phyloP scores from a whole-genome alignment of 1,140 invertebrate species.

The Phymastichus coffea region DNA sequence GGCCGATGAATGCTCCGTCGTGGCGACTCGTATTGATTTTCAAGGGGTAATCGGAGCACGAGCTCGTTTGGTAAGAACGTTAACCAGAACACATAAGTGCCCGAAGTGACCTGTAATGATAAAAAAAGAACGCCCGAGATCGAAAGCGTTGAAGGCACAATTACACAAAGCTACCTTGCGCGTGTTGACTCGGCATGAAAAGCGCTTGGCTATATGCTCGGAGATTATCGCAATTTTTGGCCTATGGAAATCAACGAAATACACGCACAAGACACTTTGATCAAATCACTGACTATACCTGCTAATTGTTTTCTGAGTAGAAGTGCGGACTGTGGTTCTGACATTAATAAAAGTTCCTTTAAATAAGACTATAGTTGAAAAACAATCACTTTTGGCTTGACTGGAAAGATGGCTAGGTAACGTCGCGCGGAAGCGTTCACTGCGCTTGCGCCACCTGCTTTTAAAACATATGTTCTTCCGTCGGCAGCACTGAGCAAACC shows the following conservation, averaged over 20 bases:
- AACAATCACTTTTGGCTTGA: slow-evolving; percentile 56
- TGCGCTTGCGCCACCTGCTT: slow-evolving; percentile 48
- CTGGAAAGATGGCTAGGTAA: slow-evolving; percentile 55
- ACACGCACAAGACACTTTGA: background rate
- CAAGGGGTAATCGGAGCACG: slow-evolving; percentile 45
- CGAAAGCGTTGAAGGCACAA: too few relatives aligned
- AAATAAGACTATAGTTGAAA: slow-evolving; percentile 57
- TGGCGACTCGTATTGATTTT: slow-evolving; percentile 52
- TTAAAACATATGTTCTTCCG: slow-evolving; percentile 56
- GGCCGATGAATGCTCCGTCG: too few relatives aligned
- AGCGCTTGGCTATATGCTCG: background rate
- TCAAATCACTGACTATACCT: slow-evolving; percentile 61
- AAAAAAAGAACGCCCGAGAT: background rate
- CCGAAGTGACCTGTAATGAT: too few relatives aligned
- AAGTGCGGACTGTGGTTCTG: slow-evolving; percentile 92
- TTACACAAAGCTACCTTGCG: too few relatives aligned
- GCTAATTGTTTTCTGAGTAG: slow-evolving; percentile 93
- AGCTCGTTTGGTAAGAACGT: too few relatives aligned
- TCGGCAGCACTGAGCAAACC: slow-evolving; percentile 39
- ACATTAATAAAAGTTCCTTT: slow-evolving; percentile 74
- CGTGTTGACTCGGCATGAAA: background rate
- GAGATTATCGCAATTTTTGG: background rate
- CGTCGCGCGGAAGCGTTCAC: slow-evolving; percentile 45
- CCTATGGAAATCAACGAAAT: too few relatives aligned
- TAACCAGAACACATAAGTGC: too few relatives aligned